Percentiles rank a stretch among this genome's conserved stretches.
Evolutionary conservation across 2,113 vertebrate species (phyloP).

Genomic region (Phaetusa simplex): DNA sequence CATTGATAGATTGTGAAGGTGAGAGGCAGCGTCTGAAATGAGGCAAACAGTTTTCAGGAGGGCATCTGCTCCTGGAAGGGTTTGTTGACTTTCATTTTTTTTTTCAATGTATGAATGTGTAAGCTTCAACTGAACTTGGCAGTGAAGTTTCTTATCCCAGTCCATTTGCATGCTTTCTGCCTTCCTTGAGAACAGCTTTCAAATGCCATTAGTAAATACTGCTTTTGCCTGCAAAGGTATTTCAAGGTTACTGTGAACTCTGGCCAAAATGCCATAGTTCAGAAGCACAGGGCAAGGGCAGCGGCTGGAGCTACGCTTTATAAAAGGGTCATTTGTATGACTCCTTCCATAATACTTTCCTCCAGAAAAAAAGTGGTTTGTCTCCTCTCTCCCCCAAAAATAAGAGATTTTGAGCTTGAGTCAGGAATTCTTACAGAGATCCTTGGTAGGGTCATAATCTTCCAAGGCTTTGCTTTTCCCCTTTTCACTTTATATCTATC

Average conservation of each 20-base stretch:
- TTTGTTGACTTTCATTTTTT: neutral
- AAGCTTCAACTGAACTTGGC: neutral
- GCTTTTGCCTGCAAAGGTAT: neutral
- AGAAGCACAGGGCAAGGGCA: neutral
- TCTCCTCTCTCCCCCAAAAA: neutral
- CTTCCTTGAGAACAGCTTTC: neutral
- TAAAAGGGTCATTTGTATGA: neutral
- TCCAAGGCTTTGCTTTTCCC: neutral
- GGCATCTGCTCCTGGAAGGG: rapidly evolving
- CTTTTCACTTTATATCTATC: neutral
- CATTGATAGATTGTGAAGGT: neutral
- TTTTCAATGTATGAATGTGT: neutral
- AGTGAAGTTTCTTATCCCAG: neutral
- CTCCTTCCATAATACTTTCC: neutral
- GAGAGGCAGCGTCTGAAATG: neutral
- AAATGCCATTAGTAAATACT: neutral
- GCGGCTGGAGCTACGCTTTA: neutral
- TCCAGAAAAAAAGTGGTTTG: neutral
- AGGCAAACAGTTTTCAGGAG: neutral
- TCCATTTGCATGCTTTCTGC: neutral
- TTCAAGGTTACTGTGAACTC: neutral
- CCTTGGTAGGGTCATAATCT: neutral
- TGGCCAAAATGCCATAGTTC: neutral
- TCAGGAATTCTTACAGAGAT: neutral
- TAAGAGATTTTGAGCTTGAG: neutral